Conservation (phyloP, 2,888 invertebrate genomes). For the Brachyopa scutellaris region DNA sequence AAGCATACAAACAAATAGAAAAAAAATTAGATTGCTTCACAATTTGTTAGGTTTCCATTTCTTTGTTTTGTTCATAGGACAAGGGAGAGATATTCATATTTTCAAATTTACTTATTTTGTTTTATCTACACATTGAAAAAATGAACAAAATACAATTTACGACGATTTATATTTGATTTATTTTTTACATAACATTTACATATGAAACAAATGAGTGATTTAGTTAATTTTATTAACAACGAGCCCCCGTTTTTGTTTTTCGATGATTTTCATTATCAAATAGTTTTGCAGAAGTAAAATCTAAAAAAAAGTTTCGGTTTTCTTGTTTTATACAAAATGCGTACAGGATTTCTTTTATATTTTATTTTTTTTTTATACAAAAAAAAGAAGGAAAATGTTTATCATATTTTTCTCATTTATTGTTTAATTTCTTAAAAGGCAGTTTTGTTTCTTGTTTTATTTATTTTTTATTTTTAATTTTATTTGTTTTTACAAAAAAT, state of each 20-base stretch:
- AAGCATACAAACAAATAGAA: constrained; percentile 32
- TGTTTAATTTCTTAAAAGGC: constrained; percentile 70
- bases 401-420: constrained; percentile 49
- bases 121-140: constrained; percentile 55
- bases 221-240: constrained; percentile 25
- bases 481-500: constrained; percentile 64
- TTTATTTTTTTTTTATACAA: constrained; percentile 69
- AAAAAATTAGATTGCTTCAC: not conserved
- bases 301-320: constrained; percentile 5
- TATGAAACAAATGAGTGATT: constrained; percentile 38
- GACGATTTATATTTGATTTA: constrained; percentile 25
- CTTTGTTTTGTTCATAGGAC: not conserved
- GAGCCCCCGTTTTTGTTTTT: constrained; percentile 9
- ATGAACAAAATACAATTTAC: constrained; percentile 13
- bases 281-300: constrained; percentile 54
- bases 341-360: constrained; percentile 54
- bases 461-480: constrained; percentile 18
- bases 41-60: not conserved
- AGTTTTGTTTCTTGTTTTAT: constrained; percentile 67
- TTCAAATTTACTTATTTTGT: constrained; percentile 6
- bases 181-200: constrained; percentile 65
- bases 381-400: constrained; percentile 54
- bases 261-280: not conserved
- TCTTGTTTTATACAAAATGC: constrained; percentile 60
- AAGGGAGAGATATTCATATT: constrained; percentile 4